Base-by-base conservation (phyloP, 2,888 invertebrate species). In the Ophraella communa region DNA sequence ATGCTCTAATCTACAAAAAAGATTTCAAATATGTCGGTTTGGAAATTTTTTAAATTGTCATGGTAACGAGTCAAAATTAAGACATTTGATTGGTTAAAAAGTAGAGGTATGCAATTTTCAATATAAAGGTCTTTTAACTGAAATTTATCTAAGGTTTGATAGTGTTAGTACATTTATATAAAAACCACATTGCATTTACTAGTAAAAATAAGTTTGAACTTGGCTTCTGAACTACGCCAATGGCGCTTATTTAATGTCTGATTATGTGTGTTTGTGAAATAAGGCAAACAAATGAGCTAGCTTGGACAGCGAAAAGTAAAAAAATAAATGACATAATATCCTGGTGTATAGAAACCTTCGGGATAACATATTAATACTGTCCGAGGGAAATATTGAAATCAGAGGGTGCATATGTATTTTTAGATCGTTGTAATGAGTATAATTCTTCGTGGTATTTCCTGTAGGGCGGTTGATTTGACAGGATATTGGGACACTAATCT, bases 331-430 rank as follows among this genome's bases (percentile, higher is more conserved):
- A 76, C 74, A 74, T 77, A 77, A 78, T 78, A 77, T 78, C 77
- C 77, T 78, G 74, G 74, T 70, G 71, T 76, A 77, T 78, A 75
- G 77, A 78, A 78, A 72, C 66, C 67, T 72, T 68, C 73, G 74
- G 74, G 72, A 77, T 77, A 78, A 79, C 78, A 74, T 80, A 80
- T 81, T 80, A 79, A 78, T 77, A 76, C 77, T 79, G 80, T 80
- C 79, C 78, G 72, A 75, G 74, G 76, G 78, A 79, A 77, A 80
- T 78, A 78, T 78, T 77, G 78, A 76, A 79, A 80, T 80, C 75
- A 79, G 77, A 78, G 80, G 81, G 80, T 81, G 80, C 81, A 81
- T 81, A 80, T 80, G 78, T 79, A 80, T 81, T 79, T 79, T 78
- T 79, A 77, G 72, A 70, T 69, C 69, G 67, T 71, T 61, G 74